These are phyloP conservation scores for Bos taurus DNA, from an alignment of 2,113 vertebrate species.

Conservation along the genomic window ARS-UCD2.0 NC_037346.1:54744501-54745000, in stretches of 20 bases:
- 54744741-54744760: not conserved
- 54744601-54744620: not conserved
- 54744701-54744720: not conserved
- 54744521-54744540: not conserved
- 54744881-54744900: not conserved
- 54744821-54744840: not conserved
- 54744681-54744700: not conserved
- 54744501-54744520: not conserved
- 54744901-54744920: not conserved
- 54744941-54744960: not conserved
- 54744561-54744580: accelerated
- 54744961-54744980: not conserved
- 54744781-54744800: not conserved
- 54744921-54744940: not conserved
- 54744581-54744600: not conserved
- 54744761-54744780: not conserved
- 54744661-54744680: not conserved
- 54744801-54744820: not conserved
- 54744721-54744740: not conserved
- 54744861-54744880: not conserved
- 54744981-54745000: not conserved
- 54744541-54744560: not conserved
- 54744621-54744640: not conserved
- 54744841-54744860: not conserved
- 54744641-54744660: not conserved